Evolutionary conservation across 2,797 vertebrate species (phyloP), one percentile per base, ranked within the genome.

Genomic region (Mionectes olivaceus): DNA sequence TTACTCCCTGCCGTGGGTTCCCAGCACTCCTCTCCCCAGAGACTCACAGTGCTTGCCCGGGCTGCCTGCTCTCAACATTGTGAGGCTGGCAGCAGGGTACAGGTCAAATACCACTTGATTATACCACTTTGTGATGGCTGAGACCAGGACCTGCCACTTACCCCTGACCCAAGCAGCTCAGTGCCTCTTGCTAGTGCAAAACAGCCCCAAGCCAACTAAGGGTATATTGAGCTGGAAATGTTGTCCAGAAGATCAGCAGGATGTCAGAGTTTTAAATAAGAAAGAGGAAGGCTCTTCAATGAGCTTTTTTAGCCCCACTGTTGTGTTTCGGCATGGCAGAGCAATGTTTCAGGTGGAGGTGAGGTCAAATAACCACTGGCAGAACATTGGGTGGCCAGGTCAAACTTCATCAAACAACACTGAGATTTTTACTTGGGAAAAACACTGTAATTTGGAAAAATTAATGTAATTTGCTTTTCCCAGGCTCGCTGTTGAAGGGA

Each of bases 371-470:
- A 83, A 89, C 39, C 3, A 4, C 60, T 5, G 19, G 49, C 46
- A 64, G 69, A 60, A 57, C n/a, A 23, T 5, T 44, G 49, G 21
- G 57, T 95, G 67, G 55, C 47, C 46, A 22, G 70, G 60, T 91
- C 82, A 94, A 59, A 27, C 79, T 95, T 87, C 49, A 64, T 84
- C 78, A 67, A 86, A 87, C 3, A 17, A 43, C 32, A 69, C 33
- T n/a, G 71, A 89, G 53, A 94, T 67, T 74, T 83, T 39, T 28
- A 65, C 52, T 70, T 37, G 9, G 24, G 77, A 86, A 89, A 93
- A 93, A 78, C 52, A 83, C 57, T 33, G 19, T 37, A 19, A 93
- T 78, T 94, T 89, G 75, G 86, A 81, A 87, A 93, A 91, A 86
- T 15, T 67, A 1, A 67, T 57, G 23, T 68, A 60, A 87, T 75